phyloP scores from a whole-genome alignment of 2,888 invertebrate species.

The Perizoma affinitatum region DNA sequence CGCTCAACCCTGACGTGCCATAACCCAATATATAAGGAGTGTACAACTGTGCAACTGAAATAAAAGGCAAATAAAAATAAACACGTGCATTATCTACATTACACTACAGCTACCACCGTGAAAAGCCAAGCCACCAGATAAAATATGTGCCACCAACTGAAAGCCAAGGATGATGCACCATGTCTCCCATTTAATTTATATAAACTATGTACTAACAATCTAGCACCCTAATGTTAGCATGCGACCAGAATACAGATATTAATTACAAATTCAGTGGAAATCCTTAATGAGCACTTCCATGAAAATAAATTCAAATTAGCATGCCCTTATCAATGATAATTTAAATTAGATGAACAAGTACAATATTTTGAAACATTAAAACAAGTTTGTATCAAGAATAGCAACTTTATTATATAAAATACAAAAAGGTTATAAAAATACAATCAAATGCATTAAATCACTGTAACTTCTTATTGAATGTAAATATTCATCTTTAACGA shows the following conservation, averaged over 20 bases:
- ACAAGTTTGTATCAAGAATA: slow-evolving; percentile 75
- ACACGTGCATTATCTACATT: slow-evolving; percentile 74
- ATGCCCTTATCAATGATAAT: slow-evolving; percentile 37
- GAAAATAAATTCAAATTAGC: slow-evolving; percentile 27
- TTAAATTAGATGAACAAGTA: slow-evolving; percentile 20
- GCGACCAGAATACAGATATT: slow-evolving; percentile 57
- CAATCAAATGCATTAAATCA: slow-evolving; percentile 83
- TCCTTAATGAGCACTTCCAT: slow-evolving; percentile 11
- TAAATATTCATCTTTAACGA: slow-evolving; percentile 35
- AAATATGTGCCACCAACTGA: slow-evolving; percentile 61
- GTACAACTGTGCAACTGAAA: slow-evolving; percentile 84
- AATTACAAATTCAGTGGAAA: slow-evolving; percentile 41
- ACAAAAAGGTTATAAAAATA: slow-evolving; percentile 83
- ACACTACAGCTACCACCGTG: slow-evolving; percentile 71
- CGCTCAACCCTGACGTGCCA: slow-evolving; percentile 73
- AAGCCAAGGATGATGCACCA: slow-evolving; percentile 82
- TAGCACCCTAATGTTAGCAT: slow-evolving; percentile 56
- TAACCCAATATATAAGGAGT: slow-evolving; percentile 83
- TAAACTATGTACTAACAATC: slow-evolving; percentile 51
- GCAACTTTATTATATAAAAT: slow-evolving; percentile 84
- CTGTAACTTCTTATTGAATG: slow-evolving; percentile 74
- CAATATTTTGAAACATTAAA: slow-evolving; percentile 48
- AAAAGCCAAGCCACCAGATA: slow-evolving; percentile 73
- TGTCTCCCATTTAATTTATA: slow-evolving; percentile 82
- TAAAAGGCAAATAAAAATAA: slow-evolving; percentile 80